Evolutionary conservation across 2,888 invertebrate genomes (phyloP).

Genomic region (Crematogaster levior): DNA sequence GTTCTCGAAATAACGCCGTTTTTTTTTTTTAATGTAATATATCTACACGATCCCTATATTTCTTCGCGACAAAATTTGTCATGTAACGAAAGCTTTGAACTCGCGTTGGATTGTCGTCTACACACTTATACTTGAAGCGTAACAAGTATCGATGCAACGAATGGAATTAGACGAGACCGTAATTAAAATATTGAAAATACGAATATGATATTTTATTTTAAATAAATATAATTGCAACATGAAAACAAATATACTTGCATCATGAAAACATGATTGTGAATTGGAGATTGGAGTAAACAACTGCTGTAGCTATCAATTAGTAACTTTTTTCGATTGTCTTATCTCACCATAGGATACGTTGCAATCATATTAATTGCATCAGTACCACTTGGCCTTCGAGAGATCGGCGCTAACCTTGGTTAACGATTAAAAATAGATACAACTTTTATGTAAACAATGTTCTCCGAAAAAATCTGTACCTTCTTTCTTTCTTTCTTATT

Average conservation of each 20-base stretch:
- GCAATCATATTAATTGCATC: conserved; percentile 6
- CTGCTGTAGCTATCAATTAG: not conserved
- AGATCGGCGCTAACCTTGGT: not conserved
- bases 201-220: not conserved
- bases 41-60: not conserved
- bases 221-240: not conserved
- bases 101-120: too few species aligned
- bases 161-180: not conserved
- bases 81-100: not conserved
- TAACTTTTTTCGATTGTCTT: conserved; percentile 12
- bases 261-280: not conserved
- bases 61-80: conserved; percentile 4
- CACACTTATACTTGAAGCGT: too few species aligned
- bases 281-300: conserved; percentile 9
- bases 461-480: not conserved
- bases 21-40: not conserved
- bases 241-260: not conserved
- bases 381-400: not conserved
- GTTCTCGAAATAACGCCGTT: conserved; percentile 60
- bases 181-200: not conserved
- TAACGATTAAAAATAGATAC: not conserved
- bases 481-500: not conserved
- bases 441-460: not conserved
- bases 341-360: conserved; percentile 29
- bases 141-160: not conserved